phyloP scores from a whole-genome alignment of 2,113 vertebrate species.

The Myrmecobius fasciatus region DNA sequence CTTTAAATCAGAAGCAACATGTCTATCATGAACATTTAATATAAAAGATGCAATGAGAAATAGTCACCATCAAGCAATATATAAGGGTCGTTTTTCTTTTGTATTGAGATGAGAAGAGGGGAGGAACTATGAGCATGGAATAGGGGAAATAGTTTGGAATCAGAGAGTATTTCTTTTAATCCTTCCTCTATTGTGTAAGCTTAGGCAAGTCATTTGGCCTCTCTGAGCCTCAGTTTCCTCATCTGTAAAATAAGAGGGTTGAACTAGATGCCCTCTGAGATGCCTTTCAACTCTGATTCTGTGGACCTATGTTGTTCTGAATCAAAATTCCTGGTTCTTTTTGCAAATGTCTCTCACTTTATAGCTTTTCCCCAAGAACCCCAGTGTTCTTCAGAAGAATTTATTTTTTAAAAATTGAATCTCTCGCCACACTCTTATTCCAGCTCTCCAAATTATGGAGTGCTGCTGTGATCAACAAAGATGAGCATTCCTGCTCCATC shows the following conservation, averaged over 20 bases:
- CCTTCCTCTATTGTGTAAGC: neutral
- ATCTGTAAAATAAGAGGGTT: neutral
- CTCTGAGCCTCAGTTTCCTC: neutral
- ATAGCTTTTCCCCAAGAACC: neutral
- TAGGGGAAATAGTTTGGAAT: neutral
- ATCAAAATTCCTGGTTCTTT: constrained; percentile 47
- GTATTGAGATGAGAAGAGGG: constrained; percentile 51
- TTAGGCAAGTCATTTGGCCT: neutral
- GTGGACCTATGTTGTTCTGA: neutral
- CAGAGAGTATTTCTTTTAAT: neutral
- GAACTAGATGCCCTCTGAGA: neutral
- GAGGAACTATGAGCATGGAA: neutral
- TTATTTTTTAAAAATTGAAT: neutral
- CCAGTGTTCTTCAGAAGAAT: neutral
- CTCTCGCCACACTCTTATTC: neutral
- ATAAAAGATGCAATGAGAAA: constrained; percentile 56
- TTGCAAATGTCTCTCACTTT: neutral
- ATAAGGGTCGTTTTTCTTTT: constrained; percentile 32
- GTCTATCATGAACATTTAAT: constrained; percentile 64
- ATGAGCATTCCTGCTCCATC: neutral
- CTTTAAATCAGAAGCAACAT: constrained; percentile 63
- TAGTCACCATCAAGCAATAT: constrained; percentile 12
- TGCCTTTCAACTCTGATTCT: neutral
- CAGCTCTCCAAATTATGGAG: neutral
- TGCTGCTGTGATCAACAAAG: neutral